A percentile compares a stretch with the other conserved stretches of the same genome.
Conservation (phyloP, 35 echinoderm and acorn worm species). For the Hemicentrotus pulcherrimus region DNA sequence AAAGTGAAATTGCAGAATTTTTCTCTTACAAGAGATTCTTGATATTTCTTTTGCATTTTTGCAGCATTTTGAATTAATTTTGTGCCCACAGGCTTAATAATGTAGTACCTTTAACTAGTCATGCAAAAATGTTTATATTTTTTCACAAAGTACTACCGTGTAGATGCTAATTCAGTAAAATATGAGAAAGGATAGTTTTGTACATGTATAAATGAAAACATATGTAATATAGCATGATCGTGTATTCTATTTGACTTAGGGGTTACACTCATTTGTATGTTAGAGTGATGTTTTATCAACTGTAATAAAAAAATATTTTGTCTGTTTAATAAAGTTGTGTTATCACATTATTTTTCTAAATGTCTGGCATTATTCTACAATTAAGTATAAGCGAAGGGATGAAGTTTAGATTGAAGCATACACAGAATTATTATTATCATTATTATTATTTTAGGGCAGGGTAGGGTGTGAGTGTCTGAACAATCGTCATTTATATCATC, state of each 20-base stretch:
- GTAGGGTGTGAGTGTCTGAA: too few relatives aligned
- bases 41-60: too few relatives aligned
- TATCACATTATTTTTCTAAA: too few relatives aligned
- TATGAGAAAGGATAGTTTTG: neutral
- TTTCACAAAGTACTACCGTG: neutral
- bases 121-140: neutral
- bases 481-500: too few relatives aligned
- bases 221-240: neutral
- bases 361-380: too few relatives aligned
- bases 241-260: neutral
- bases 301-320: neutral
- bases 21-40: too few relatives aligned
- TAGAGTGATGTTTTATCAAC: neutral
- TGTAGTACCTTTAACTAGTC: neutral
- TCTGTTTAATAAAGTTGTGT: neutral
- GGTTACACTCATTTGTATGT: neutral
- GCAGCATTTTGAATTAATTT: too few relatives aligned
- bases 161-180: neutral
- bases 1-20: too few relatives aligned
- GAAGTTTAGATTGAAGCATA: too few relatives aligned
- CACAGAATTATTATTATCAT: too few relatives aligned
- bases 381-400: too few relatives aligned
- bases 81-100: neutral
- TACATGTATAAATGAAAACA: neutral
- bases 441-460: too few relatives aligned